phyloP scores from a whole-genome alignment of 2,797 vertebrate genomes.

The Lagodon rhomboides region DNA sequence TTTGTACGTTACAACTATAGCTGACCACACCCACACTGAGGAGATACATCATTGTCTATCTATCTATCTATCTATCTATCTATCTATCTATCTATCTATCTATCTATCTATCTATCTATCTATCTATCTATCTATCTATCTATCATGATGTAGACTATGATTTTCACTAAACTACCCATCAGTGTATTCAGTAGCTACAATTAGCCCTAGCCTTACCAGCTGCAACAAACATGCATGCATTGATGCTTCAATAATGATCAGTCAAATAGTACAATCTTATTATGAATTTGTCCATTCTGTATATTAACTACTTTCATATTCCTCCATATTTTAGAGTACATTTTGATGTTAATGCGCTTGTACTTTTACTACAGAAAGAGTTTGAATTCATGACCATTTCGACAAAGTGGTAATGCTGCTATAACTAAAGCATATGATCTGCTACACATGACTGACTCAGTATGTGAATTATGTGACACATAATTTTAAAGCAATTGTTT shows the following conservation, averaged over 20 bases:
- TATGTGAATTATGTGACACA: background rate
- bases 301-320: background rate
- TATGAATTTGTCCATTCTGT: background rate
- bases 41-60: background rate
- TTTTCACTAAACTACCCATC: too few relatives aligned
- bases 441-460: too few relatives aligned
- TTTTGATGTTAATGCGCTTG: background rate
- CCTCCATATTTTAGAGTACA: background rate
- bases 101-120: constrained; percentile 11
- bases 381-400: constrained; percentile 1
- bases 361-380: too few relatives aligned
- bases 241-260: background rate
- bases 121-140: constrained; percentile 8
- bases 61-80: background rate
- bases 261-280: too few relatives aligned
- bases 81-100: constrained; percentile 1
- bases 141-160: background rate
- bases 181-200: too few relatives aligned
- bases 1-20: background rate
- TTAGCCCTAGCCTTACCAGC: too few relatives aligned
- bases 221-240: too few relatives aligned
- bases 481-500: too few relatives aligned
- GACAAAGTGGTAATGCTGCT: background rate
- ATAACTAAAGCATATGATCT: background rate
- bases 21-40: background rate